Evolutionary conservation across 2,113 vertebrate species (phyloP).

Genomic region (Ammodytes dubius): DNA sequence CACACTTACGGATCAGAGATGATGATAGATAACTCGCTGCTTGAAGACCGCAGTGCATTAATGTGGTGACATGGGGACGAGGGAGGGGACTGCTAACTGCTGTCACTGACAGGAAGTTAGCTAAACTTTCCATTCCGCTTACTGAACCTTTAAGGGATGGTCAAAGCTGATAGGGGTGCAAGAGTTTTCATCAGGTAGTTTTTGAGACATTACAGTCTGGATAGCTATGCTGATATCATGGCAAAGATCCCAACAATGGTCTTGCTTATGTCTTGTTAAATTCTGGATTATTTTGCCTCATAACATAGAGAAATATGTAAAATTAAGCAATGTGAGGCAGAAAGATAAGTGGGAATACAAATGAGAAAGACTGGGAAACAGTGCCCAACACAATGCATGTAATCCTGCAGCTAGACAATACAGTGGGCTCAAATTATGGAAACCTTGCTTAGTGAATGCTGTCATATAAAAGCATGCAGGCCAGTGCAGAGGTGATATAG

Average conservation of each 20-base stretch:
- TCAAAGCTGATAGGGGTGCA: not conserved
- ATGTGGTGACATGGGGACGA: too few relatives aligned
- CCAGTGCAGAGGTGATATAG: not conserved
- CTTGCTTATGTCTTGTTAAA: not conserved
- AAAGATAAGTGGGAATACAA: not conserved
- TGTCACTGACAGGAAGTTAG: too few relatives aligned
- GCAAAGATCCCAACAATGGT: not conserved
- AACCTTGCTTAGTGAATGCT: not conserved
- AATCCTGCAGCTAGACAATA: too few relatives aligned
- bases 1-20: too few relatives aligned
- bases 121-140: too few relatives aligned
- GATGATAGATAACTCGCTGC: too few relatives aligned
- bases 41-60: too few relatives aligned
- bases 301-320: not conserved
- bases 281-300: not conserved
- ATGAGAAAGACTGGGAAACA: not conserved
- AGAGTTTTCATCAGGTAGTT: not conserved
- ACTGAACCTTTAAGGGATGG: not conserved
- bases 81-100: too few relatives aligned
- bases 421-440: not conserved
- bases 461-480: not conserved
- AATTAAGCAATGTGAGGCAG: not conserved
- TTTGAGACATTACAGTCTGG: not conserved
- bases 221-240: not conserved
- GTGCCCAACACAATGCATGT: not conserved